Base-by-base conservation (phyloP, 2,113 vertebrate genomes). In the Campylomormyrus tamandua region DNA sequence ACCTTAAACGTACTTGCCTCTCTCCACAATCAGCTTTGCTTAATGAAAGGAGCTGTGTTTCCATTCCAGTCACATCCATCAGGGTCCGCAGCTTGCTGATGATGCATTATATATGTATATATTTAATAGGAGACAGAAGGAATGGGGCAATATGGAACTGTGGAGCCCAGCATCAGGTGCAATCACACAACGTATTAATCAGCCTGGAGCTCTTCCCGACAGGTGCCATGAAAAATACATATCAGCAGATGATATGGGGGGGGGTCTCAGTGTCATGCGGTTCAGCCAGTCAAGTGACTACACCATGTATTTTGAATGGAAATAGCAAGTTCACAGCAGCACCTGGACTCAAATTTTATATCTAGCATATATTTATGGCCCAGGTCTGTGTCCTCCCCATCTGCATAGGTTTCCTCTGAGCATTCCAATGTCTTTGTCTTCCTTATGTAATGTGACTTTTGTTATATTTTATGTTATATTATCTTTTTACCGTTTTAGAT, bases 181-280 rank as follows among this genome's bases (percentile, higher is more conserved):
- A 87, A 87, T 70, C 62, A 70, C 89, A 56, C 90, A 90, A 66
- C 53, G n/a, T 66, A 90, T 87, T 15, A 91, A 89, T 90, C 85
- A 90, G 80, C 52, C 89, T 13, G 21, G 42, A 86, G 88, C 83
- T n/a, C 80, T 56, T 66, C 53, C 56, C 83, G 88, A 87, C 83
- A 89, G n/a, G 87, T 89, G 48, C 83, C 83, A 90, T 91, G 74
- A 90, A 89, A 91, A 90, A 89, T 91, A 87, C 45, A 27, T 88
- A n/a, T 66, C 24, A 80, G 50, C 49, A 91, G 49, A 83, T 86
- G 46, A 83, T 91, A 91, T 84, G 80, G 21, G 42, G 39, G 17
- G 83, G 42, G 5, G 3, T 8, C 74, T 86, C 83, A 91, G 87
- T 91, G 31, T 80, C 35, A 42, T 19, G 35, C 5, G 5, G 74